Evolutionary conservation across 1,140 invertebrate genomes (phyloP).

Genomic region (Homalodisca vitripennis): DNA sequence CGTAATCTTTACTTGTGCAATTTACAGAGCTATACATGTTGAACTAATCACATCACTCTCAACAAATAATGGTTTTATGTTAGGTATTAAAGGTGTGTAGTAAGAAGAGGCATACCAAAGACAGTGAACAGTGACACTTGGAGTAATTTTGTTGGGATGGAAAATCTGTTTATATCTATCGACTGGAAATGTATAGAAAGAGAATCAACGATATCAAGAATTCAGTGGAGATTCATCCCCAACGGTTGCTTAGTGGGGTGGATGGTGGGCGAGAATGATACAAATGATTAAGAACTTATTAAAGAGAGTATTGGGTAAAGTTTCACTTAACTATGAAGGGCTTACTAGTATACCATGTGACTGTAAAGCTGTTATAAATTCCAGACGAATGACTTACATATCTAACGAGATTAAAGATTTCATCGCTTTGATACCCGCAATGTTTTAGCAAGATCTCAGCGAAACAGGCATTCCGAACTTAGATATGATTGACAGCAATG

Average conservation of each 20-base stretch:
- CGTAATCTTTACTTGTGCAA: slow-evolving; percentile 33
- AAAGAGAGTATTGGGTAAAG: background rate
- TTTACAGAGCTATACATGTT: slow-evolving; percentile 46
- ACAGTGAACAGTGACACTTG: slow-evolving; percentile 43
- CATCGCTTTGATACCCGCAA: slow-evolving; percentile 34
- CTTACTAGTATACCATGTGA: slow-evolving; percentile 45
- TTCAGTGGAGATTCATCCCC: slow-evolving; percentile 47
- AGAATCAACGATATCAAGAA: slow-evolving; percentile 9
- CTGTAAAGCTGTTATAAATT: slow-evolving; percentile 44
- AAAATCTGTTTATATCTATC: background rate
- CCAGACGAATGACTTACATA: slow-evolving; percentile 45
- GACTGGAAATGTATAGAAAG: background rate
- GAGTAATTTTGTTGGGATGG: slow-evolving; percentile 42
- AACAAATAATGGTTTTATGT: slow-evolving; percentile 18
- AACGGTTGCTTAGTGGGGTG: slow-evolving; percentile 44
- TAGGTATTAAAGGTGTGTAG: background rate
- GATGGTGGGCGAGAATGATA: slow-evolving; percentile 39
- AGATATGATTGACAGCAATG: background rate
- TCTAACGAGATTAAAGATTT: slow-evolving; percentile 41
- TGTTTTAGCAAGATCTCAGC: slow-evolving; percentile 34
- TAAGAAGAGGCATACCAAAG: slow-evolving; percentile 3
- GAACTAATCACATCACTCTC: slow-evolving; percentile 44
- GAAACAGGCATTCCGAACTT: background rate
- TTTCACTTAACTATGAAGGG: slow-evolving; percentile 28
- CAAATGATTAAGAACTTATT: slow-evolving; percentile 31